Base-by-base conservation (phyloP, 2,113 vertebrate genomes). In the Cinclus mexicanus region DNA sequence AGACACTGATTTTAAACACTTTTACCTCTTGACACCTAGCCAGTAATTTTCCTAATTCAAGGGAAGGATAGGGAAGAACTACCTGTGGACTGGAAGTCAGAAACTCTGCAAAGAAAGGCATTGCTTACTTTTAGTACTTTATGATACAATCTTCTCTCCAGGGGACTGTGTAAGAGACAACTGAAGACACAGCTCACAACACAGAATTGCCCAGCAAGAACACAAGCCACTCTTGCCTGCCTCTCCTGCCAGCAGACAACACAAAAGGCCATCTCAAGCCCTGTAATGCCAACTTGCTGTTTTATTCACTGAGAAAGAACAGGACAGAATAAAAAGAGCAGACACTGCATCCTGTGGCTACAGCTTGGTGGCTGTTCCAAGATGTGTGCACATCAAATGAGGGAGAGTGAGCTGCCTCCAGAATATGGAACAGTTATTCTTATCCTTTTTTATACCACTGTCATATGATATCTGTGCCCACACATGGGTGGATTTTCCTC, bases 161-260 rank as follows among this genome's bases (percentile, higher is more conserved):
- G n/a, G 26, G 22, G 6, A 20, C 13, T 9, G 28, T 2, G 11
- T 77, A 64, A 44, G 25, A 56, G 19, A 52, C 31, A 67, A 44
- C 12, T 1, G 4, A 92, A 52, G 35, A 52, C 15, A 23, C 12
- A 1, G 10, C n/a, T 64, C 11, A 25, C 57, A 60, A 22, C 0
- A 4, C 44, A 12, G 76, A 76, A 61, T 2, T 25, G 50, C 49
- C 53, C 63, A 56, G 69, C 26, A 39, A 49, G 57, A 67, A 16
- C 41, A 29, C 4, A 3, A 61, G 37, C 29, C 0, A 0, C 65
- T 74, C 55, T 39, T 0, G 0, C 24, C 59, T 56, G 26, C 63
- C 35, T 47, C 61, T 60, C 41, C 75, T 60, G 63, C 37, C 61
- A 68, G 61, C 14, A 90, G 39, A 22, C 25, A 59, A 25, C 42